These are phyloP conservation scores for Xylota sylvarum DNA, from an alignment of 2,888 invertebrate genomes.

Conservation along the genomic window DNA sequence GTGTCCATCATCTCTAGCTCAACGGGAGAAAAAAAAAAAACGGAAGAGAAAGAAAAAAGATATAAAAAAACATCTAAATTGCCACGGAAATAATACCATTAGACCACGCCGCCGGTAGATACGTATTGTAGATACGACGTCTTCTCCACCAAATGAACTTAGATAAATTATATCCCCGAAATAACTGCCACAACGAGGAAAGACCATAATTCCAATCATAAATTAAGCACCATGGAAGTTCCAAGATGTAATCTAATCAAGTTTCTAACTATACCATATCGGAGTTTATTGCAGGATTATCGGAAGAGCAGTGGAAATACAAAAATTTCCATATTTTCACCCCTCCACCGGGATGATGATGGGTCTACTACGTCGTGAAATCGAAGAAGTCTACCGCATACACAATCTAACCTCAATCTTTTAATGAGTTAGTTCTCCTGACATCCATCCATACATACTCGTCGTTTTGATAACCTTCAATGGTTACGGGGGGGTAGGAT, in stretches of 20 bases:
- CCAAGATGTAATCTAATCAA: conserved; percentile 71
- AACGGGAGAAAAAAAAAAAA: too few species aligned
- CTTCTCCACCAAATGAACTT: conserved; percentile 46
- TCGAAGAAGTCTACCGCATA: conserved; percentile 30
- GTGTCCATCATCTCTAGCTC: conserved; percentile 63
- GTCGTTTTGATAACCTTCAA: conserved; percentile 33
- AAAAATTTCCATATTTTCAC: conserved; percentile 68
- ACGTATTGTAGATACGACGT: conserved; percentile 3
- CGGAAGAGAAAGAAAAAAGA: neutral
- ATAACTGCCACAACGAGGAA: conserved; percentile 61
- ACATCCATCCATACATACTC: conserved; percentile 13
- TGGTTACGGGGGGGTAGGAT: conserved; percentile 29
- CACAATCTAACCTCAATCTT: conserved; percentile 56
- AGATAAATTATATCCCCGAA: conserved; percentile 67
- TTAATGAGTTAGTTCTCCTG: conserved; percentile 54
- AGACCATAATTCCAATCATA: conserved; percentile 71
- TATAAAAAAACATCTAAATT: conserved; percentile 40
- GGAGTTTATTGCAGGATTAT: conserved; percentile 71
- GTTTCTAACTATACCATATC: conserved; percentile 56
- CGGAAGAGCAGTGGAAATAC: conserved; percentile 50
- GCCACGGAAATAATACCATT: conserved; percentile 62
- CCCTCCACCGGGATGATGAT: neutral
- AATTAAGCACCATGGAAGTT: conserved; percentile 61
- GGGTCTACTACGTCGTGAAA: neutral
- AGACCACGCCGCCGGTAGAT: conserved; percentile 34